These are phyloP conservation scores for Geococcyx californianus DNA, from an alignment of 2,113 vertebrate species.

Conservation along the genomic window DNA sequence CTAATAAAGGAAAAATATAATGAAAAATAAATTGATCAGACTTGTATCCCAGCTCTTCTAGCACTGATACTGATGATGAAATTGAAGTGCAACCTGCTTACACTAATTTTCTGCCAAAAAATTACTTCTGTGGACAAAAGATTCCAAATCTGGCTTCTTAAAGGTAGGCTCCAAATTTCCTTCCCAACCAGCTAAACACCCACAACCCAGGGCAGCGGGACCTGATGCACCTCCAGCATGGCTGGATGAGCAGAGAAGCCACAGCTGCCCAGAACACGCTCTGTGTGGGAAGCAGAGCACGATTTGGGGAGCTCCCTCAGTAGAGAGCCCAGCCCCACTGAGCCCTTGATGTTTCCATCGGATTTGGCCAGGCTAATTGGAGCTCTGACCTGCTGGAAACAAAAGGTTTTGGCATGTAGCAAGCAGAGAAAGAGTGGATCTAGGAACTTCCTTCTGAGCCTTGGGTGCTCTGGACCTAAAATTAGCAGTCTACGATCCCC, in stretches of 20 bases:
- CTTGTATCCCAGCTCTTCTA: not conserved
- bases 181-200: not conserved
- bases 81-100: not conserved
- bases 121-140: not conserved
- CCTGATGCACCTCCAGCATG: fast-evolving
- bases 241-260: not conserved
- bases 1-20: not conserved
- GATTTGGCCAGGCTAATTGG: not conserved
- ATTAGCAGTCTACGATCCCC: not conserved
- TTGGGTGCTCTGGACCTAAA: not conserved
- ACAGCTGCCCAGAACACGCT: no score
- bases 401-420: not conserved
- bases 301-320: fast-evolving
- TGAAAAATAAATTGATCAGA: not conserved
- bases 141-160: not conserved
- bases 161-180: not conserved
- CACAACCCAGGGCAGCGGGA: not conserved
- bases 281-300: fast-evolving
- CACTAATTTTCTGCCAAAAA: not conserved
- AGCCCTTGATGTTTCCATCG: not conserved
- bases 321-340: not conserved
- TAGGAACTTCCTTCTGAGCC: fast-evolving
- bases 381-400: not conserved
- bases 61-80: fast-evolving
- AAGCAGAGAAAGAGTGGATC: not conserved